Base-by-base conservation (phyloP, 2,113 vertebrate species). In the Limnothrissa miodon region DNA sequence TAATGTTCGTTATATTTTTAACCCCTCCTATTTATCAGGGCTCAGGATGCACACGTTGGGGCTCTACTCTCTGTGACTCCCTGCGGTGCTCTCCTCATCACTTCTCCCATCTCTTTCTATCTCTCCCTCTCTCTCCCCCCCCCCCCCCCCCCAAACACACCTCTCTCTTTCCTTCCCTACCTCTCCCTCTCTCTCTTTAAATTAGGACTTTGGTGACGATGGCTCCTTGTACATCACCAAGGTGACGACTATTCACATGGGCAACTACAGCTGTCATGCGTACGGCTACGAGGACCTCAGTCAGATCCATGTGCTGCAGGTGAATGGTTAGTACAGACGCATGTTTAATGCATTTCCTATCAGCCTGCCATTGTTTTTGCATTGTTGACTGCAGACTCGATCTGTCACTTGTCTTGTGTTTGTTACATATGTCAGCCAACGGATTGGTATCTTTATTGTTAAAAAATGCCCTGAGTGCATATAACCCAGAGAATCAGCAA, bases 291-390 rank as follows among this genome's bases (percentile, higher is more conserved):
- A 98, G 87, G 95, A 97, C 87, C 94, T 98, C 85, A 93, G 93
- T 93, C 98, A 99, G 95, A 98, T 95, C 88, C 98, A 99, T 95
- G 94, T 98, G 95, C 98, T 99, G 94, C 98, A 99, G 97, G 98
- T 99, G 96, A 99, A 99, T 97, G 97, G 98, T 99, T 96, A 99
- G 97, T 98, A 97, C 93, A 94, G 92, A 90, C 90, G 91, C 79
- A 62, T 92, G 88, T 92, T 93, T 89, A 92, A 48, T 4, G 23
- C 51, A 21, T 6, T 56, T 56, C 51, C 51, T 53, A 23, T 53
- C 4, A 19, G 23, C 51, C 51, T 21, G 21, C 42, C 42, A 42
- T 42, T 42, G 42, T 42, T 42, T 3, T 7, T 23, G 0, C 51
- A 23, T 56, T 23, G 21, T 56, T 56, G 51, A 23, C 51, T 23